Conservation (phyloP, 2,113 vertebrate genomes). For the Xenopus tropicalis region DNA sequence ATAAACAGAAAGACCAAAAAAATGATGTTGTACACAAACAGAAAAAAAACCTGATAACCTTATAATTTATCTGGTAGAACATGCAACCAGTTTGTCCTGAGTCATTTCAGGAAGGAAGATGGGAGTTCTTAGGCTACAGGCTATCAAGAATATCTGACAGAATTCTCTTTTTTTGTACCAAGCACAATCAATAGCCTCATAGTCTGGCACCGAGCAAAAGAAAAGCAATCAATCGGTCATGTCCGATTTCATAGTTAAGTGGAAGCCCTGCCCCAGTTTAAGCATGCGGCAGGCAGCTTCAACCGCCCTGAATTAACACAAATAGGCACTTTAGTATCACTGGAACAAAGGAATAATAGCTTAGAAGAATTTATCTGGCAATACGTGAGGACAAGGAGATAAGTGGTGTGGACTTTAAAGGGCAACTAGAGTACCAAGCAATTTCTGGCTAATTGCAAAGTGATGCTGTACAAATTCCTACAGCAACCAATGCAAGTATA, state of each 20-base stretch:
- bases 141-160: constrained; percentile 3
- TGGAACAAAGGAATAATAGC: background rate
- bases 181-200: constrained; percentile 50
- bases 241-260: constrained; percentile 74
- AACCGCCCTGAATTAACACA: constrained; percentile 8
- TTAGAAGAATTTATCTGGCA: no score
- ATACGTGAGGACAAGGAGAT: no score
- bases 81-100: background rate
- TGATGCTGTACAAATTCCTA: no score
- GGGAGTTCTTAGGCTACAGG: background rate
- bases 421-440: no score
- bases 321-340: constrained; percentile 4
- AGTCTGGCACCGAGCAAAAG: constrained; percentile 46
- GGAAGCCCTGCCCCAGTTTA: constrained; percentile 52
- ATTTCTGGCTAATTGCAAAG: no score
- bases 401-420: no score
- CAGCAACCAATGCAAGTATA: no score
- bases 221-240: constrained; percentile 66
- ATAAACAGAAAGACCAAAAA: no score
- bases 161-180: background rate
- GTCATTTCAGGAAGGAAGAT: background rate
- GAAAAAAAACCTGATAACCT: no score
- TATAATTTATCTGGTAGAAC: no score
- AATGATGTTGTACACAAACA: no score
- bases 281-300: constrained; percentile 40